Evolutionary conservation across 2,888 invertebrate genomes (phyloP).

Genomic region (Pilophorus perplexus): DNA sequence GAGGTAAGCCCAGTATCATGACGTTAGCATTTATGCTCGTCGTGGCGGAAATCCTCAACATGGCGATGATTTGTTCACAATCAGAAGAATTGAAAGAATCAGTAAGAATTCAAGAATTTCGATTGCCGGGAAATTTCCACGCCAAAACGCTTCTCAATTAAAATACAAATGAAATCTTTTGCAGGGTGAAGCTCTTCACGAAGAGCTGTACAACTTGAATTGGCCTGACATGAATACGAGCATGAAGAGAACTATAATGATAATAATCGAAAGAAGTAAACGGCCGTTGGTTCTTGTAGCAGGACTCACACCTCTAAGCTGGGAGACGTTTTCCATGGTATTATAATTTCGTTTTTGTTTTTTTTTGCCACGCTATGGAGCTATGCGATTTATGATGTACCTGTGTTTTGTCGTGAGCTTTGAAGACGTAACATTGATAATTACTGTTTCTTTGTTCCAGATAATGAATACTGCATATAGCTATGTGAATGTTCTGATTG

Average conservation of each 20-base stretch:
- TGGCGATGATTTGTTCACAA: neutral
- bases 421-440: too few species aligned
- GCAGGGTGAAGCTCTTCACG: constrained; percentile 1
- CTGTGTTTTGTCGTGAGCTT: too few species aligned
- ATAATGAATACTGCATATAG: too few species aligned
- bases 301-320: neutral
- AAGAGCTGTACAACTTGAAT: constrained; percentile 4
- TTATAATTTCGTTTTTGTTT: too few species aligned
- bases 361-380: too few species aligned
- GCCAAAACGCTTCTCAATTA: too few species aligned
- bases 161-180: neutral
- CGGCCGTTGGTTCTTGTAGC: neutral
- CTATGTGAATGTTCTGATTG: too few species aligned
- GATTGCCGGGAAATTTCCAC: too few species aligned
- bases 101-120: neutral
- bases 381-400: too few species aligned
- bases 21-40: neutral
- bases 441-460: too few species aligned
- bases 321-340: neutral
- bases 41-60: neutral
- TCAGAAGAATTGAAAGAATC: neutral
- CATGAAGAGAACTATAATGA: neutral
- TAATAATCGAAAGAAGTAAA: neutral
- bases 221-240: neutral
- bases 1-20: neutral